Conservation (phyloP, 1,140 invertebrate species). For the Pachyrhynchus sulphureomaculatus region DNA sequence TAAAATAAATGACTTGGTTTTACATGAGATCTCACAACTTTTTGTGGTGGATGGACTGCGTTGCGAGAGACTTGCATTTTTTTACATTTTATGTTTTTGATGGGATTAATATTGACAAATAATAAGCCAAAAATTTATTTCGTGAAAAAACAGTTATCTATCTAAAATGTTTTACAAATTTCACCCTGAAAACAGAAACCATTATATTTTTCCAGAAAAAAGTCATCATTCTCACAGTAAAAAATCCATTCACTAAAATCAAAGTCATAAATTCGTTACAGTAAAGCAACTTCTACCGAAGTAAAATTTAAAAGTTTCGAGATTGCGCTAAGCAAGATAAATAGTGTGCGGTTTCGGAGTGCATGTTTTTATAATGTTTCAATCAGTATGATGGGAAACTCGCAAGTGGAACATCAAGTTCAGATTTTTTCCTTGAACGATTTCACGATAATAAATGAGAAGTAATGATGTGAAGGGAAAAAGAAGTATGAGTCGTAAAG, state of each 20-base stretch:
- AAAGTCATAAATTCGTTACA: slow-evolving; percentile 8
- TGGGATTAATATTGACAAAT: too few relatives aligned
- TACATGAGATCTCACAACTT: too few relatives aligned
- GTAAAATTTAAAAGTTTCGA: slow-evolving; percentile 33
- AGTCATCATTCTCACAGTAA: neutral
- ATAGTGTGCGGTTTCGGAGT: slow-evolving; percentile 14
- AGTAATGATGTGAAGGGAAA: slow-evolving; percentile 2
- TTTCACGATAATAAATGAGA: slow-evolving; percentile 33
- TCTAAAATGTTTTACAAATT: too few relatives aligned
- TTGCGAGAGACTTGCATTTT: too few relatives aligned
- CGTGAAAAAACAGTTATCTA: too few relatives aligned
- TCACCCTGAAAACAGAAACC: too few relatives aligned
- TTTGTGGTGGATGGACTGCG: too few relatives aligned
- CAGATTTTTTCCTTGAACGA: slow-evolving; percentile 38
- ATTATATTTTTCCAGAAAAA: too few relatives aligned
- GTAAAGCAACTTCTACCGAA: neutral
- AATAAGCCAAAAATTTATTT: too few relatives aligned
- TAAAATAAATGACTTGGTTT: too few relatives aligned
- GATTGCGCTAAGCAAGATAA: slow-evolving; percentile 37
- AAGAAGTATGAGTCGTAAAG: neutral
- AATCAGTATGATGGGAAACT: slow-evolving; percentile 39
- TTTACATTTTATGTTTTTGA: too few relatives aligned
- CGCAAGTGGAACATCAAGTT: slow-evolving; percentile 30
- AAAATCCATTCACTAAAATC: slow-evolving; percentile 11
- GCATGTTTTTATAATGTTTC: slow-evolving; percentile 40